Conservation (phyloP, 2,797 vertebrate genomes). For the Cetoscarus ocellatus region DNA sequence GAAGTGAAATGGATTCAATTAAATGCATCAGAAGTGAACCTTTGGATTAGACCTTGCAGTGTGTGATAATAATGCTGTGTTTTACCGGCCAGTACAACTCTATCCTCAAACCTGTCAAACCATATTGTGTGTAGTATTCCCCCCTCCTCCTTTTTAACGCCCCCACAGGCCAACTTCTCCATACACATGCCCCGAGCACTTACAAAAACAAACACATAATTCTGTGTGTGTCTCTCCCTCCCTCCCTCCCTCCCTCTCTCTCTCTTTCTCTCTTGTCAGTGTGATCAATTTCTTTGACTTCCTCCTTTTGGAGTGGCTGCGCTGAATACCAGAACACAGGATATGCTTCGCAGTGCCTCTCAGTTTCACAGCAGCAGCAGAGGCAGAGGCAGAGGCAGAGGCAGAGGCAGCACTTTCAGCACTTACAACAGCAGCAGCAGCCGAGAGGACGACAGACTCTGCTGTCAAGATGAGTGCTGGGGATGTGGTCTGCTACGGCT, state of each 20-base stretch:
- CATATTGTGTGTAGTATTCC: conserved; percentile 35
- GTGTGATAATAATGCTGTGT: neutral
- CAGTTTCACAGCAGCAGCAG: conserved; percentile 77
- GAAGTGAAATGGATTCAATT: neutral
- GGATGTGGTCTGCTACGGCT: conserved; percentile 95
- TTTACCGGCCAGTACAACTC: conserved; percentile 9
- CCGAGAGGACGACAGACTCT: conserved; percentile 71
- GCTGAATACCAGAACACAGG: conserved; percentile 83
- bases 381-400: conserved; percentile 15
- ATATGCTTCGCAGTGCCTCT: conserved; percentile 80
- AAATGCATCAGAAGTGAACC: neutral
- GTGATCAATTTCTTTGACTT: conserved; percentile 91
- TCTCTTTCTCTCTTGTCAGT: conserved; percentile 63
- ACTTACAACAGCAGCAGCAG: conserved; percentile 46
- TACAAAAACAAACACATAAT: conserved; percentile 53
- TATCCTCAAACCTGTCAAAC: conserved; percentile 44
- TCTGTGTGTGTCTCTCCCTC: conserved; percentile 11
- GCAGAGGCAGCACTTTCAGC: conserved; percentile 31
- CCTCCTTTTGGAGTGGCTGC: conserved; percentile 87
- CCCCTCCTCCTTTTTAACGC: conserved; percentile 18
- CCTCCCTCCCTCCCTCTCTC: conserved; percentile 13
- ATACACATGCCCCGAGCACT: conserved; percentile 44
- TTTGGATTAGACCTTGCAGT: neutral
- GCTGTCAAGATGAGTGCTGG: conserved; percentile 93
- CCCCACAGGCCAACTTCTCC: conserved; percentile 31